Percentiles rank a stretch among this genome's conserved stretches.
Conservation (phyloP, 2,888 invertebrate species). For the Molorchus minor region DNA sequence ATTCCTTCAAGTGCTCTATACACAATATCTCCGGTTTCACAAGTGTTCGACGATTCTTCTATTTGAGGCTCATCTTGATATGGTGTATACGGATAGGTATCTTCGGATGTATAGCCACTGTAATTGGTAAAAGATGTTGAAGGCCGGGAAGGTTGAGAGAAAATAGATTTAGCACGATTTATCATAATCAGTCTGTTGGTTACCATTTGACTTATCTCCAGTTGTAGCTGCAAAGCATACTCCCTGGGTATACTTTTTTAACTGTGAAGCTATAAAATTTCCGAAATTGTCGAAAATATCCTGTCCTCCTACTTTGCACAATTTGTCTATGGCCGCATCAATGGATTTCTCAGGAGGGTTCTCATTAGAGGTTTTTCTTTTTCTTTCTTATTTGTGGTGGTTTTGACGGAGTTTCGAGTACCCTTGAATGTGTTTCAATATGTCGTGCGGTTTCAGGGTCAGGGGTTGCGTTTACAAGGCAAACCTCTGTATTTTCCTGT, state of each 20-base stretch:
- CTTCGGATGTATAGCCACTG: constrained; percentile 1
- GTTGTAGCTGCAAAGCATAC: constrained; percentile 5
- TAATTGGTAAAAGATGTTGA: background rate
- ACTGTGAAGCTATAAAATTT: constrained; percentile 10
- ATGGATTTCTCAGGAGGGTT: constrained; percentile 1
- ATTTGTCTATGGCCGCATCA: constrained; percentile 1
- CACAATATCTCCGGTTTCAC: constrained; percentile 1
- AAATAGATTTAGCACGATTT: background rate
- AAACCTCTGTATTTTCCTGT: constrained; percentile 2
- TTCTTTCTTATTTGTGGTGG: background rate
- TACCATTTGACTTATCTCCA: constrained; percentile 4
- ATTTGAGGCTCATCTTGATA: background rate
- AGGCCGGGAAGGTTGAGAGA: background rate
- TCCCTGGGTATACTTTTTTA: constrained; percentile 10
- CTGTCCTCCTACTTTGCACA: background rate
- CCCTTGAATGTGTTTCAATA: background rate
- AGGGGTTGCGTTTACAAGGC: background rate
- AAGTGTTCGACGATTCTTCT: background rate
- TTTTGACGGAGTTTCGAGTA: constrained; percentile 4
- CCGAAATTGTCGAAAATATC: constrained; percentile 9
- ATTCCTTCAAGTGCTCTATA: background rate
- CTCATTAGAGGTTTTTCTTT: background rate
- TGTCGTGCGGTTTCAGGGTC: background rate
- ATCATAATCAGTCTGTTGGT: background rate
- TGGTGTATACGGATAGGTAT: background rate